Conservation (phyloP, 2,113 vertebrate species). For the Rafetus swinhoei region DNA sequence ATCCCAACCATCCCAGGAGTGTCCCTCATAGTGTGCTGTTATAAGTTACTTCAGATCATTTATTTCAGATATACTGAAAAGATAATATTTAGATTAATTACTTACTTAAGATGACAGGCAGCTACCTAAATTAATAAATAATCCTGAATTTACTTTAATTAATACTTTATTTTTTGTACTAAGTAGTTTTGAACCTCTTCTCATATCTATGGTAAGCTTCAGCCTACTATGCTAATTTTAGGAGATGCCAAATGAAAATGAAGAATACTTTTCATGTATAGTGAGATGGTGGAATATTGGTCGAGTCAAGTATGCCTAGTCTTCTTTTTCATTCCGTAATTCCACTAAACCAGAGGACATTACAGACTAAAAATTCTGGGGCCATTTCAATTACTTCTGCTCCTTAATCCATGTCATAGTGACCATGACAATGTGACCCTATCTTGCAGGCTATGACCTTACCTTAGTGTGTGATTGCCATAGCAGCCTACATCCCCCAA, state of each 20-base stretch:
- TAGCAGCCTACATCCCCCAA: slow-evolving; percentile 90
- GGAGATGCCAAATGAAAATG: not conserved
- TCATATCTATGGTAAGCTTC: not conserved
- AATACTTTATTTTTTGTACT: not conserved
- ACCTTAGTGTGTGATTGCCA: slow-evolving; percentile 89
- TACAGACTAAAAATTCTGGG: not conserved
- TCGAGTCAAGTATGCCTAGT: not conserved
- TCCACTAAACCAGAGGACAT: not conserved
- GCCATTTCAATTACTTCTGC: not conserved
- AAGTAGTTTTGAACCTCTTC: not conserved
- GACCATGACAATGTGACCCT: not conserved
- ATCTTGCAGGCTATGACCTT: not conserved
- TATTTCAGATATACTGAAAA: not conserved
- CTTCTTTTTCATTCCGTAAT: not conserved
- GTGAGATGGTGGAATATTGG: not conserved
- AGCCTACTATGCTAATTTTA: not conserved
- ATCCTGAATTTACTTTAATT: not conserved
- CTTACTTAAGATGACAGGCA: not conserved
- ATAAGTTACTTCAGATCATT: too few relatives aligned
- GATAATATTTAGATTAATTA: not conserved
- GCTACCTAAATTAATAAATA: not conserved
- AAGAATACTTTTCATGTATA: not conserved
- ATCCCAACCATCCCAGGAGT: not conserved
- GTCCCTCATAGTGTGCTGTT: not conserved
- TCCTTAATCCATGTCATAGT: not conserved